A percentile compares a stretch with the other conserved stretches of the same genome.
These are phyloP conservation scores for Leptopilina drosophilae DNA, from an alignment of 2,888 invertebrate genomes.

Conservation along the genomic window DNA sequence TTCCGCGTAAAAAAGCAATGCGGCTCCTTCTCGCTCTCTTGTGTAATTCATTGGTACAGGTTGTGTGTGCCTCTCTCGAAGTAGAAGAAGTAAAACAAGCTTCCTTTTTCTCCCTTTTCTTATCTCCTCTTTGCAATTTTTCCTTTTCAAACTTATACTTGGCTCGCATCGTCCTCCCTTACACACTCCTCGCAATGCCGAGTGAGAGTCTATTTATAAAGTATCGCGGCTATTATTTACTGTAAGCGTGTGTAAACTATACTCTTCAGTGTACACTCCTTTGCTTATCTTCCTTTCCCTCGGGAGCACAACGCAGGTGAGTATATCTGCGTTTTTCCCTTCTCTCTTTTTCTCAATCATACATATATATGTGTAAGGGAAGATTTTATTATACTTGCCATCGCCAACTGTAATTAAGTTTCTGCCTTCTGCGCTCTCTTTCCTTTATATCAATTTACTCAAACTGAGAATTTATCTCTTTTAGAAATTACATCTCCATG, in stretches of 20 bases:
- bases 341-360: not conserved
- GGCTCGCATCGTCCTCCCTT: constrained; percentile 59
- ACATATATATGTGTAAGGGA: too few relatives aligned
- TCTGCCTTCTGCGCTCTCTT: not conserved
- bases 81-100: constrained; percentile 62
- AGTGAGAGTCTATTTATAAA: constrained; percentile 57
- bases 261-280: constrained; percentile 44
- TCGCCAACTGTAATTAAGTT: constrained; percentile 8
- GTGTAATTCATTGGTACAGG: constrained; percentile 40
- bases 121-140: constrained; percentile 47
- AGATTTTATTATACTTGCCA: not conserved
- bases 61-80: constrained; percentile 48
- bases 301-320: constrained; percentile 52
- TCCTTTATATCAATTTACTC: constrained; percentile 1
- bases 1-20: constrained; percentile 60
- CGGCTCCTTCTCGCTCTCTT: constrained; percentile 47
- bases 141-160: constrained; percentile 52
- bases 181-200: constrained; percentile 36
- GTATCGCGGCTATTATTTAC: constrained; percentile 63
- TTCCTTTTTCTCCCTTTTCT: constrained; percentile 55
- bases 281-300: constrained; percentile 49
- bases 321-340: not conserved
- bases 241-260: constrained; percentile 51
- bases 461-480: not conserved
- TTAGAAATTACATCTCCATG: too few relatives aligned